Conservation (phyloP, 2,797 vertebrate species). For the Melanotaenia parkinsoni region DNA sequence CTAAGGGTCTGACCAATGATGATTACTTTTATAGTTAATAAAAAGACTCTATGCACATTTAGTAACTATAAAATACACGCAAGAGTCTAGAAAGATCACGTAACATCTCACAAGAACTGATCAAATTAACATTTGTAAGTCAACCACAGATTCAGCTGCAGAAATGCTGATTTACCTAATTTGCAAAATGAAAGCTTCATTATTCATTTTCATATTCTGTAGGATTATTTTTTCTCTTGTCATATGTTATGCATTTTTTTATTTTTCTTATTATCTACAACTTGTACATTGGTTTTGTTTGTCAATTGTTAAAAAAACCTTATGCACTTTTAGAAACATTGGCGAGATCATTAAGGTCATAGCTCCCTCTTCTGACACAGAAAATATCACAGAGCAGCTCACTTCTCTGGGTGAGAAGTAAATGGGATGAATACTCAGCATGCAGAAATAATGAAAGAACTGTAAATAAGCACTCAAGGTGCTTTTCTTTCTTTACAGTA, state of each 20-base stretch:
- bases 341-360: constrained; percentile 47
- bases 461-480: neutral
- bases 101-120: neutral
- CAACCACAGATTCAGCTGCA: neutral
- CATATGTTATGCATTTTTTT: neutral
- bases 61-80: neutral
- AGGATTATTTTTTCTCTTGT: neutral
- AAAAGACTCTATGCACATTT: neutral
- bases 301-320: neutral
- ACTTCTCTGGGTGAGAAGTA: neutral
- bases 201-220: neutral
- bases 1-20: neutral
- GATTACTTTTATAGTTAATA: neutral
- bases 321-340: neutral
- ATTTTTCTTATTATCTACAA: neutral
- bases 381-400: constrained; percentile 17
- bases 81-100: neutral
- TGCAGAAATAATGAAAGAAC: neutral
- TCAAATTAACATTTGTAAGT: too few relatives aligned
- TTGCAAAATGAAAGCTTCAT: neutral
- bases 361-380: constrained; percentile 77
- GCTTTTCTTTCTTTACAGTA: neutral
- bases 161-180: neutral
- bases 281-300: neutral
- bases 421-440: neutral